Conservation (phyloP, 2,888 invertebrate genomes). For the Cryptophagus acutangulus region DNA sequence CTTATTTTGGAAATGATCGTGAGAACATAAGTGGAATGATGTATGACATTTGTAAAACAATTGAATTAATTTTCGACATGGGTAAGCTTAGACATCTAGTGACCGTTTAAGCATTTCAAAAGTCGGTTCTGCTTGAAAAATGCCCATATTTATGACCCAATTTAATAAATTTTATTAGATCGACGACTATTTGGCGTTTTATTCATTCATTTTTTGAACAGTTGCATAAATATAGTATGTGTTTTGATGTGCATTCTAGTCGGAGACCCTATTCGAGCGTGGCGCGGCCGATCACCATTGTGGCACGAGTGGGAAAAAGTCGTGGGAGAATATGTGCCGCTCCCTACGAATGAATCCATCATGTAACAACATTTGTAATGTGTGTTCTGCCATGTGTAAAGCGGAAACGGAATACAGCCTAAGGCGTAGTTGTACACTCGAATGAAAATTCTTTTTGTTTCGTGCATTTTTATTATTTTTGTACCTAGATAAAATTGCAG, state of each 20-base stretch:
- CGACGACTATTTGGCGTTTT: conserved; percentile 35
- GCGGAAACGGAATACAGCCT: conserved; percentile 47
- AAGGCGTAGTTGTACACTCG: conserved; percentile 44
- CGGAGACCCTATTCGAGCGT: conserved; percentile 9
- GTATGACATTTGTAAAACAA: conserved; percentile 49
- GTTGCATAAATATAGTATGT: conserved; percentile 33
- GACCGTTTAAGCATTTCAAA: conserved; percentile 40
- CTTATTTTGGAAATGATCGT: no score
- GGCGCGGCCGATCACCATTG: background rate
- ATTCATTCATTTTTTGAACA: conserved; percentile 43
- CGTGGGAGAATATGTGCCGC: conserved; percentile 41
- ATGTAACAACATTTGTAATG: conserved; percentile 44
- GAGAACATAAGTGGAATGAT: no score
- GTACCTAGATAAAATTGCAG: conserved; percentile 34
- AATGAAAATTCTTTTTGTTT: conserved; percentile 37
- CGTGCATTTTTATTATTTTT: conserved; percentile 30
- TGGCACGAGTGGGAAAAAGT: conserved; percentile 8
- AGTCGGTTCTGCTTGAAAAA: conserved; percentile 34
- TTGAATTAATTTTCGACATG: conserved; percentile 50
- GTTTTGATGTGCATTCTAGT: conserved; percentile 4
- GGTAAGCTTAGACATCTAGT: conserved; percentile 41
- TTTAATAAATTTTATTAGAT: conserved; percentile 37
- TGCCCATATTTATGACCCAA: conserved; percentile 41
- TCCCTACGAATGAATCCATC: conserved; percentile 34
- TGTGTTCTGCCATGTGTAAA: conserved; percentile 48